phyloP scores from a whole-genome alignment of 2,888 invertebrate species.

The Watsonalla cultraria region DNA sequence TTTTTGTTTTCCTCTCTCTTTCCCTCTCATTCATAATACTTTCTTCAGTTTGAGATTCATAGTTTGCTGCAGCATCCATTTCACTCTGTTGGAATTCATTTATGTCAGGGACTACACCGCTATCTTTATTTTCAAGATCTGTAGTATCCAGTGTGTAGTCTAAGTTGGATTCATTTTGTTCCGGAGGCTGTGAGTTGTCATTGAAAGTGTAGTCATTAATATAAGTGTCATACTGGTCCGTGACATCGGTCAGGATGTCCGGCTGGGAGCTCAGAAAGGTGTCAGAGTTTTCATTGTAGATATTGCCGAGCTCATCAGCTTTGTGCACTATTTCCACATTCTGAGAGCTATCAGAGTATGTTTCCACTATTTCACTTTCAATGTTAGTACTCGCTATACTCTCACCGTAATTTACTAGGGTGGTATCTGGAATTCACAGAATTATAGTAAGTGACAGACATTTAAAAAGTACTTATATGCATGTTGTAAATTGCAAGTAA shows the following conservation, averaged over 20 bases:
- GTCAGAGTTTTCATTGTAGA: conserved; percentile 61
- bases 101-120: conserved; percentile 35
- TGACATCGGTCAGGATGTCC: conserved; percentile 45
- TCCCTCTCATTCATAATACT: conserved; percentile 75
- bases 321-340: conserved; percentile 56
- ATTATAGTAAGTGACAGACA: neutral
- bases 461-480: neutral
- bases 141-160: conserved; percentile 34
- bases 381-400: conserved; percentile 36
- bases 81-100: conserved; percentile 57
- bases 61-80: conserved; percentile 22
- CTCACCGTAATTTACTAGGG: conserved; percentile 66
- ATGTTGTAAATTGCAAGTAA: no score
- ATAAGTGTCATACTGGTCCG: conserved; percentile 61
- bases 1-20: conserved; percentile 86
- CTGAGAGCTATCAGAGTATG: conserved; percentile 56
- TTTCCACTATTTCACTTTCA: conserved; percentile 54
- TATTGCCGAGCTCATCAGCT: conserved; percentile 66
- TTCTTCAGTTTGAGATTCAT: conserved; percentile 63
- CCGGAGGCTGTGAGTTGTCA: conserved; percentile 43
- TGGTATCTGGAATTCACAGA: conserved; percentile 51
- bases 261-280: conserved; percentile 49
- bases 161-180: conserved; percentile 32
- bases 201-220: conserved; percentile 58
- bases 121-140: conserved; percentile 33